phyloP scores from a whole-genome alignment of 2,113 vertebrate species.

The Terrapene triunguis region DNA sequence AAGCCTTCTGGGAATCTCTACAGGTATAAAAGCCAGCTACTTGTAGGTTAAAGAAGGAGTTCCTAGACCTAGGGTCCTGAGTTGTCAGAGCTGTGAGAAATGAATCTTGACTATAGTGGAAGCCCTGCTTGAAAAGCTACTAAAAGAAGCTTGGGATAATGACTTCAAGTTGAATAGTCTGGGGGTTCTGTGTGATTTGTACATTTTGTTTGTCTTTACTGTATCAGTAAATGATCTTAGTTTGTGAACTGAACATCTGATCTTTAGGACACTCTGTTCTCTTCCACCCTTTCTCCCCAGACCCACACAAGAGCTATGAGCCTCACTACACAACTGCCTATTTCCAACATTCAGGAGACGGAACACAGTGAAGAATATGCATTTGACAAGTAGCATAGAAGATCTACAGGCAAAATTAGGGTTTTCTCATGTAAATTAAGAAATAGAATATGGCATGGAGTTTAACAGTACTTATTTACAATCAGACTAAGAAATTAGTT shows the following conservation, averaged over 20 bases:
- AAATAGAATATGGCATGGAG: slow-evolving; percentile 25
- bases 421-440: slow-evolving; percentile 27
- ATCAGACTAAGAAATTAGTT: slow-evolving; percentile 26
- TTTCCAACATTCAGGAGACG: slow-evolving; percentile 10
- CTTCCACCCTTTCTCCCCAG: not conserved
- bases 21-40: not conserved
- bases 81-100: not conserved
- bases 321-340: slow-evolving; percentile 42
- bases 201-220: not conserved
- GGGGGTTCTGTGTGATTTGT: not conserved
- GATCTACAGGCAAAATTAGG: slow-evolving; percentile 45
- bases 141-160: not conserved
- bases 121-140: not conserved
- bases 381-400: slow-evolving; percentile 31
- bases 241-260: slow-evolving; percentile 10
- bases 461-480: slow-evolving; percentile 33
- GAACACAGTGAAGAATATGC: not conserved
- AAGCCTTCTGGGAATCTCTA: not conserved
- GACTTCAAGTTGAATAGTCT: not conserved
- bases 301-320: not conserved
- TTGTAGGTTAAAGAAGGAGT: not conserved
- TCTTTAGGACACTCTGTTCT: not conserved
- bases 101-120: not conserved
- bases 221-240: not conserved
- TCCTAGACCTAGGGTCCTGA: not conserved